Conservation (phyloP, 1,140 invertebrate species). For the Frieseomelitta varia region DNA sequence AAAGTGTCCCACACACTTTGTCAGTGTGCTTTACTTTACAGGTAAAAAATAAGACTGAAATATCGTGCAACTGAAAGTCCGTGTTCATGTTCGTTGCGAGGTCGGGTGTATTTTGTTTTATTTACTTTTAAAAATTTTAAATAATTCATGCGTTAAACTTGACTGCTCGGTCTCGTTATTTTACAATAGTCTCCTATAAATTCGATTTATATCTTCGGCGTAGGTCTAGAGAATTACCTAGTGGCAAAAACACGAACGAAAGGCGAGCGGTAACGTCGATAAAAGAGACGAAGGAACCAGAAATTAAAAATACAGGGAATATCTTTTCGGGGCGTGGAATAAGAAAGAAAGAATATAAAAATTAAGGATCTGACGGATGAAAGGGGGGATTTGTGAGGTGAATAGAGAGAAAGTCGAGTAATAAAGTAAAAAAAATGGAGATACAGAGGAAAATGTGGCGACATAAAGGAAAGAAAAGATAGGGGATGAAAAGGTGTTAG, state of each 20-base stretch:
- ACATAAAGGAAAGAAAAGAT: slow-evolving; percentile 2
- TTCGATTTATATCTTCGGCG: background rate
- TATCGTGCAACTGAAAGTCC: too few species aligned
- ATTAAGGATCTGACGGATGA: slow-evolving; percentile 19
- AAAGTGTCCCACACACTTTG: too few species aligned
- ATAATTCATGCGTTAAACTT: too few species aligned
- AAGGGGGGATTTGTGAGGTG: background rate
- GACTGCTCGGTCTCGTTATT: background rate
- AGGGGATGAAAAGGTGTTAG: slow-evolving; percentile 25
- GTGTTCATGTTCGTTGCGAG: too few species aligned
- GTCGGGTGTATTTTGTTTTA: too few species aligned
- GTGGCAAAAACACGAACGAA: background rate
- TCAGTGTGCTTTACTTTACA: too few species aligned
- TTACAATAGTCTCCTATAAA: background rate
- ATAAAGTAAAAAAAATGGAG: background rate
- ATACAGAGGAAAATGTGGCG: slow-evolving; percentile 28
- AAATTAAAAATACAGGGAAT: too few species aligned
- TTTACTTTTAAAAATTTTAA: too few species aligned
- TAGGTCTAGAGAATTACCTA: slow-evolving; percentile 8
- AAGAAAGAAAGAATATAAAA: slow-evolving; percentile 3
- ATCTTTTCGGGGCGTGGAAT: background rate
- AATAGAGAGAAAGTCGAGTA: background rate
- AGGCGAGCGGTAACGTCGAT: background rate
- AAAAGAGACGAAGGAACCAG: background rate
- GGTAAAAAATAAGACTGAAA: too few species aligned